Evolutionary conservation across 2,113 vertebrate genomes (phyloP), one percentile per base, ranked within the genome.

Genomic region (Oncorhynchus nerka): DNA sequence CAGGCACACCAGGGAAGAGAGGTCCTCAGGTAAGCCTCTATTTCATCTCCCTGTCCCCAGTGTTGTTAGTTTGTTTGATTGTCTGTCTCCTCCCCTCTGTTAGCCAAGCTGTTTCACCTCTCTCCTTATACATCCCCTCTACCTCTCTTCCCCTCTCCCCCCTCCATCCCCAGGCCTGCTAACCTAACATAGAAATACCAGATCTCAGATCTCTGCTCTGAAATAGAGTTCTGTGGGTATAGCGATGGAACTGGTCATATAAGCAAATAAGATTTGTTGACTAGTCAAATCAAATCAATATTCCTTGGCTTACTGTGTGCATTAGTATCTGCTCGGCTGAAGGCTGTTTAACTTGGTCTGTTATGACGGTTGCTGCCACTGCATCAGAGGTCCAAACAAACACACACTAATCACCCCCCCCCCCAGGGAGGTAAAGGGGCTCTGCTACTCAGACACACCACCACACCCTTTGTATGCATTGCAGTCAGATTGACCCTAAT

Each of bases 1-100:
- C 94, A 89, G 97, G 97, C 83, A 86, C 92, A 78, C 91, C 94
- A 45, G 97, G 97, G 75, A 94, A 96, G 88, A 95, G 93, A 89
- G 97, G 97, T 24, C 94, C 96, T 75, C 92, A 95, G 93, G 97
- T 99, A 92, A 95, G 96, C 95, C n/a, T 86, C 51, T 30, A 34
- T 51, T 51, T 59, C 66, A 30, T 76, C 69, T 20, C 11, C 11
- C 16, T 65, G 15, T 45, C 12, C n/a, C 26, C 22, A 48, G 45
- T 32, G 39, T 45, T 34, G 39, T 16, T 26, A 59, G 22, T 65
- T 73, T 71, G 11, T 65, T 64, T 70, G 16, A 6, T 24, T 32
- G 26, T 70, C 65, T 57, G 4, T 28, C 49, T 34, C 12, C 26
- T 24, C 13, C 8, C 1, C 48, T 59, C 39, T 59, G 13, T 66